Percentiles rank a stretch among this genome's conserved stretches.
phyloP scores from a whole-genome alignment of 2,888 invertebrate genomes.

The Crocallis elinguaria region DNA sequence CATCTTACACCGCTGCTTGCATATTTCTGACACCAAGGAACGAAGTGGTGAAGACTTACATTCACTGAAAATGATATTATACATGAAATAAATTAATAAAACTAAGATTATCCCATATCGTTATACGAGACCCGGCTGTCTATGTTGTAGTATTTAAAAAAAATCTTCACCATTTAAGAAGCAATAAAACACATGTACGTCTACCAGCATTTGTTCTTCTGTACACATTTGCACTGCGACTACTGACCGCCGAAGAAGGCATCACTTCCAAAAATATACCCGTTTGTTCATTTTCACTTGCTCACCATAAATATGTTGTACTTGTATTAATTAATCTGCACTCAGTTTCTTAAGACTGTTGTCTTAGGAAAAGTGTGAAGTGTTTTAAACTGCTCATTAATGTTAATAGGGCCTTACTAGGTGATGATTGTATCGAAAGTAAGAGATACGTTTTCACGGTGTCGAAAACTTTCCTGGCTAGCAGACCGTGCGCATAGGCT shows the following conservation, averaged over 20 bases:
- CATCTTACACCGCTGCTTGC: no score
- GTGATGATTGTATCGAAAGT: constrained; percentile 27
- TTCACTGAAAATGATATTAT: no score
- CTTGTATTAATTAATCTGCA: constrained; percentile 48
- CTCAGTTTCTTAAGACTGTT: constrained; percentile 41
- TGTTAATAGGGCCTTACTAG: constrained; percentile 34
- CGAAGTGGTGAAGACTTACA: no score
- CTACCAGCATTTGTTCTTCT: neutral
- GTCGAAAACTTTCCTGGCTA: neutral
- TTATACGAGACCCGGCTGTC: no score
- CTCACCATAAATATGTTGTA: constrained; percentile 35
- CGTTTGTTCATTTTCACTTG: constrained; percentile 37
- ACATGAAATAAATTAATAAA: no score
- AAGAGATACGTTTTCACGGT: constrained; percentile 12
- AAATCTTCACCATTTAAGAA: no score
- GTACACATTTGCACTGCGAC: constrained; percentile 16
- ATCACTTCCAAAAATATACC: constrained; percentile 37
- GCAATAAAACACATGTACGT: neutral
- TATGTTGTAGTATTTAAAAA: no score
- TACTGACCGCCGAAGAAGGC: constrained; percentile 36
- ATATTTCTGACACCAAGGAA: no score
- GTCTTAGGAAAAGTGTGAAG: constrained; percentile 40
- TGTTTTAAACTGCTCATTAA: constrained; percentile 38
- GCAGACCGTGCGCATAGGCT: neutral
- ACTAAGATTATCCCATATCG: no score